Percentiles rank a stretch among this genome's conserved stretches.
phyloP scores from a whole-genome alignment of 2,113 vertebrate genomes.

The Trogon melanurus region DNA sequence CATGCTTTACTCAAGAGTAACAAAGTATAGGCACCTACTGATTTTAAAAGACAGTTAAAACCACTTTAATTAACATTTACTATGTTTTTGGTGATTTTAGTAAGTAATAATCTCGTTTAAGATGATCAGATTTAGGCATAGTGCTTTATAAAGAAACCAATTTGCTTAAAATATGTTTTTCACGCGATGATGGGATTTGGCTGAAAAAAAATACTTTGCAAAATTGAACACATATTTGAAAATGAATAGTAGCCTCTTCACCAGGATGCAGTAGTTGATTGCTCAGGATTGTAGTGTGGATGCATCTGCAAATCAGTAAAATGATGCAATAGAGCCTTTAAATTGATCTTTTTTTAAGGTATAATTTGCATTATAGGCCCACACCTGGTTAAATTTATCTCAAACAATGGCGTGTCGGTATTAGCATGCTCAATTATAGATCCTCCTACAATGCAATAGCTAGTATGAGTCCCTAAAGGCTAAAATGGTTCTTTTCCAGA shows the following conservation, averaged over 20 bases:
- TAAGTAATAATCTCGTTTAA: not conserved
- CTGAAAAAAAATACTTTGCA: not conserved
- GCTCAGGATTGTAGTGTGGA: not conserved
- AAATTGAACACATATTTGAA: not conserved
- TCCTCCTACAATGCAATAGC: not conserved
- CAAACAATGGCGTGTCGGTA: not conserved
- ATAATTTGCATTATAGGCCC: constrained; percentile 1
- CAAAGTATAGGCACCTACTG: not conserved
- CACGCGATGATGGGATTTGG: not conserved
- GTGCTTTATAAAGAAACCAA: not conserved
- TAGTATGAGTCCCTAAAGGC: constrained; percentile 6
- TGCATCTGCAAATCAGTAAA: constrained; percentile 11
- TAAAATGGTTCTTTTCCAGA: constrained; percentile 23
- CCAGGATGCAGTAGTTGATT: not conserved
- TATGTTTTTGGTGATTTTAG: not conserved
- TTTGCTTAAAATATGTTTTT: not conserved
- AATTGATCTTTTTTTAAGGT: constrained; percentile 23
- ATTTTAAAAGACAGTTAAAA: constrained; percentile 2
- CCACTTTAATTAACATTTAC: not conserved
- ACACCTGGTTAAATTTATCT: not conserved
- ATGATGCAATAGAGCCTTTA: not conserved
- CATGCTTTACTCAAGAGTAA: not conserved
- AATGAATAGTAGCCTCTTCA: not conserved
- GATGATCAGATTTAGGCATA: not conserved
- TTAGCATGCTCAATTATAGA: constrained; percentile 29